A percentile compares a stretch with the other conserved stretches of the same genome.
phyloP scores from a whole-genome alignment of 92 coral and sea anemone species.

The Pocillopora grandis region DNA sequence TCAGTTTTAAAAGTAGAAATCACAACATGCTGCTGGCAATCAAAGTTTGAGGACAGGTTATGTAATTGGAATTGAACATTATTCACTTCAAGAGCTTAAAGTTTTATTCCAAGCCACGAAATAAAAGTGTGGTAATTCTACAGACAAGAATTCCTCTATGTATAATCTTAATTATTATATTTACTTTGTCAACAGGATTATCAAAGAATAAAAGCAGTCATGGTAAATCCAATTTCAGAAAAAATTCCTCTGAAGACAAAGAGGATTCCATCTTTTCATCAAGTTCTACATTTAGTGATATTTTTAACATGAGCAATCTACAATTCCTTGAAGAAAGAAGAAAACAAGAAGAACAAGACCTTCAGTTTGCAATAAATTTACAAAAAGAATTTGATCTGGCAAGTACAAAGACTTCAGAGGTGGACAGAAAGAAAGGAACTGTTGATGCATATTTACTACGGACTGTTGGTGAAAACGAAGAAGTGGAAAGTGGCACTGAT shows the following conservation, averaged over 20 bases:
- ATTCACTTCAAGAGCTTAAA: too few relatives aligned
- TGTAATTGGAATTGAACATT: too few relatives aligned
- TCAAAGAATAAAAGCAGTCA: not conserved
- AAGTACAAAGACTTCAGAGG: conserved; percentile 21
- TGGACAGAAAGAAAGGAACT: conserved; percentile 72
- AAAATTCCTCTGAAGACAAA: not conserved
- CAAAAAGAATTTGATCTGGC: conserved; percentile 80
- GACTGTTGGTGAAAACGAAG: conserved; percentile 4
- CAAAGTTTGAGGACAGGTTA: too few relatives aligned
- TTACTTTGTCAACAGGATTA: conserved; percentile 8
- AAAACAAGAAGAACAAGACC: conserved; percentile 70
- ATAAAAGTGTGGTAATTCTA: too few relatives aligned
- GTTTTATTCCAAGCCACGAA: too few relatives aligned
- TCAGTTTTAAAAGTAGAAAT: too few relatives aligned
- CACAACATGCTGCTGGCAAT: too few relatives aligned
- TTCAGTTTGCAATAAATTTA: conserved; percentile 71
- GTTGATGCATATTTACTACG: conserved; percentile 75
- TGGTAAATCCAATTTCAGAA: not conserved
- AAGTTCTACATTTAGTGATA: conserved; percentile 14
- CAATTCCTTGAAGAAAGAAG: conserved; percentile 20
- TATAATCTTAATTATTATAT: not conserved
- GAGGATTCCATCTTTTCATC: conserved; percentile 5
- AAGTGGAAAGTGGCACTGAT: not conserved
- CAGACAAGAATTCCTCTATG: too few relatives aligned
- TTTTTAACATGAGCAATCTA: not conserved